Evolutionary conservation across 1,140 invertebrate genomes (phyloP).

Genomic region (Aphidius gifuensis): DNA sequence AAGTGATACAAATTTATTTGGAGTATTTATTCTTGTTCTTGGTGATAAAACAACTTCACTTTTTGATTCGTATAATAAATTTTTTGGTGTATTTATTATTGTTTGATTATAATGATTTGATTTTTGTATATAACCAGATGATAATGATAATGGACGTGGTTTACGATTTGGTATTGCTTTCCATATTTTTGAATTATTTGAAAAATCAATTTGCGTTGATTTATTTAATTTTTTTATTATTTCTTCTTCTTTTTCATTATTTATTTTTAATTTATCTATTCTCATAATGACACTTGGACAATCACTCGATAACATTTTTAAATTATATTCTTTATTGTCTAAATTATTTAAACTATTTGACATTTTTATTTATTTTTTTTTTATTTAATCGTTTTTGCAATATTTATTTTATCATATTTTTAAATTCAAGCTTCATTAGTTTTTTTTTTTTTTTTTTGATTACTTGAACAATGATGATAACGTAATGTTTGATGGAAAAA

Average conservation of each 20-base stretch:
- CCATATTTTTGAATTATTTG: constrained; percentile 31
- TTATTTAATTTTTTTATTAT: constrained; percentile 32
- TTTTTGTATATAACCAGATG: constrained; percentile 36
- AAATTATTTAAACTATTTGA: constrained; percentile 11
- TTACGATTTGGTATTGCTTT: constrained; percentile 27
- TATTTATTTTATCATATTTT: no score
- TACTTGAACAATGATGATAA: no score
- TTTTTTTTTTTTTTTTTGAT: no score
- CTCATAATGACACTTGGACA: no score
- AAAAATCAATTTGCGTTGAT: constrained; percentile 43
- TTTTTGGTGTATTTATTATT: constrained; percentile 25
- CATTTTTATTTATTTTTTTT: neutral
- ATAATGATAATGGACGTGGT: constrained; percentile 39
- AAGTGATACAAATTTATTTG: constrained; percentile 41
- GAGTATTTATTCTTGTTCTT: constrained; percentile 23
- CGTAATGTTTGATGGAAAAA: no score
- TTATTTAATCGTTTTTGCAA: no score
- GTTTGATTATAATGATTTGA: constrained; percentile 32
- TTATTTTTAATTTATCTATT: constrained; percentile 14
- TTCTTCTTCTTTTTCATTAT: constrained; percentile 12
- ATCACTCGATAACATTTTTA: no score
- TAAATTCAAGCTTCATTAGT: no score
- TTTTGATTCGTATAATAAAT: constrained; percentile 35
- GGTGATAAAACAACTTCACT: constrained; percentile 44
- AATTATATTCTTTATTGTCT: constrained; percentile 1